Base-by-base conservation (phyloP, 2,113 vertebrate species). In the Heterotis niloticus region DNA sequence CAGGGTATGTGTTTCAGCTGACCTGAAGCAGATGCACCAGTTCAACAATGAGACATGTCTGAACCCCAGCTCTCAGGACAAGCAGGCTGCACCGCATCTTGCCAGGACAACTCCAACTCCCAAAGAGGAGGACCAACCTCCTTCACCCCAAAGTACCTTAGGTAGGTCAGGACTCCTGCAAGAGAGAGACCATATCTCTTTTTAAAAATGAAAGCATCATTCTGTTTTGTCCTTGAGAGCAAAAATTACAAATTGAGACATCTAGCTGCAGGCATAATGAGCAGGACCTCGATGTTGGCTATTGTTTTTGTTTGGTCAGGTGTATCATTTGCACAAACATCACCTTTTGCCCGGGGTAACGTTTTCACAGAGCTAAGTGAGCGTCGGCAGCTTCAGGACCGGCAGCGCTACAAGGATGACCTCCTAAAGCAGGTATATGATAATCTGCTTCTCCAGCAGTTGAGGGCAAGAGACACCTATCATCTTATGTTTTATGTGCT, bases 21-120 rank as follows among this genome's bases (percentile, higher is more conserved):
- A 99, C 88, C 92, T 98, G 90, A 93, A 93, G 81, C 88, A 85
- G 83, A 98, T 98, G 96, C 96, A 96, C 92, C 95, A 88, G 89
- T 88, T 87, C 86, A 98, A 96, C 20, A 88, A 95, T 90, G 93
- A 94, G 86, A 91, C 91, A 0, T 93, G 87, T 85, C 89, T 88
- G 86, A 94, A 94, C 75, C 93, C 91, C 68, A 87, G 88, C 77
- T 84, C 86, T 78, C 89, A 91, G 88, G 91, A 91, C 80, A 90
- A 89, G 89, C 90, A 84, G 84, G 83, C 88, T 81, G 51, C 89
- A 84, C 84, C 87, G 23, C 81, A 89, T 86, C 76, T 91, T 83
- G 85, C 90, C 80, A 87, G 81, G 85, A 88, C 86, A 84, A 90
- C 87, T 87, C 81, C 89, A 26, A 86, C 83, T 82, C 85, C 90